Evolutionary conservation across 2,113 vertebrate species (phyloP), one percentile per base, ranked within the genome.

Genomic region (Cynocephalus volans): DNA sequence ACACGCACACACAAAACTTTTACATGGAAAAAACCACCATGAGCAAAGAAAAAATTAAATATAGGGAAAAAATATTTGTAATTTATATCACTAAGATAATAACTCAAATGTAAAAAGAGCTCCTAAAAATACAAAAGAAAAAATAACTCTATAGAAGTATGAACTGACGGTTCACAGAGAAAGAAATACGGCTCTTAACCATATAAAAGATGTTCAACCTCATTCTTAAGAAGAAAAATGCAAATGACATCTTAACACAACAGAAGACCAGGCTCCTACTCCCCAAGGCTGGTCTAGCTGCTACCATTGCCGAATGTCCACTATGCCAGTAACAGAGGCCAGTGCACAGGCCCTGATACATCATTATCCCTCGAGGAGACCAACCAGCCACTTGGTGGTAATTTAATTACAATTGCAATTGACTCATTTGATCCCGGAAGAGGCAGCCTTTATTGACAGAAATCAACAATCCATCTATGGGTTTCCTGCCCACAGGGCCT

Each of bases 91-190:
- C 36, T 50, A 67, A 54, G 33, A 54, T 9, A 70, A 14, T 48
- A 72, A 33, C 31, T 69, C 18, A 90, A 79, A 70, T 10, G 54
- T n/a, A 89, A 69, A 77, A 70, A 84, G 26, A 89, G 18, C 5
- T 64, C 41, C 36, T 62, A 62, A 80, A 94, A 83, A 64, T n/a
- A 75, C 1, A 86, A 52, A 86, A 83, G 36, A 75, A 48, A 75
- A 93, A n/a, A 50, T 48, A 91, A 64, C 28, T 45, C 56, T 67
- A 73, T 3, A 82, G 82, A 93, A 83, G 83, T 11, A 92, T 50
- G 36, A 96, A 77, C 1, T 83, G 31, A 76, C 14, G 48, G 45
- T 58, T 70, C 83, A 85, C 70, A 73, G 58, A 31, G 12, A 77
- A 76, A 56, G 58, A 93, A 76, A 93, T 41, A 33, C 23, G 54